A percentile compares a stretch with the other conserved stretches of the same genome.
phyloP scores from a whole-genome alignment of 92 coral and sea anemone species.

The Palythoa grandis region DNA sequence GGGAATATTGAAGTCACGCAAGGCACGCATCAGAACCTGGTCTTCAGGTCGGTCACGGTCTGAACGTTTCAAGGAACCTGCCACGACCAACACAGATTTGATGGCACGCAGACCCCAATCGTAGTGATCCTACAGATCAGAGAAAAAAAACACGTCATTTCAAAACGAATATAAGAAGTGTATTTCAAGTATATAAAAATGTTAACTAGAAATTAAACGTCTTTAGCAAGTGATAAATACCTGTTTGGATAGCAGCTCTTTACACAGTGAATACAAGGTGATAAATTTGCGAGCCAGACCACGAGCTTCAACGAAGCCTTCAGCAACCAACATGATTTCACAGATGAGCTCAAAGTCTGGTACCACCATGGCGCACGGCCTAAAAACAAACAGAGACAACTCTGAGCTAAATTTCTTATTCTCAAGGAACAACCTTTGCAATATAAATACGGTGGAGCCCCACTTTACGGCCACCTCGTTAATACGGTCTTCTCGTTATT shows the following conservation, averaged over 20 bases:
- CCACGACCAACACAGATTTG: slow-evolving; percentile 98
- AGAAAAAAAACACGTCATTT: background rate
- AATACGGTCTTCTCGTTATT: no score
- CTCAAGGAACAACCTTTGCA: background rate
- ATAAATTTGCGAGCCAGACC: slow-evolving; percentile 94
- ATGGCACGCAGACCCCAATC: slow-evolving; percentile 99
- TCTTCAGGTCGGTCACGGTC: slow-evolving; percentile 99
- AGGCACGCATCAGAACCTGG: slow-evolving; percentile 98
- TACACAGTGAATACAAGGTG: slow-evolving; percentile 96
- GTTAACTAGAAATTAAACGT: slow-evolving; percentile 10
- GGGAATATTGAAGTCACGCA: slow-evolving; percentile 99
- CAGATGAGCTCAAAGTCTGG: slow-evolving; percentile 99
- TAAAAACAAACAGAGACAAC: slow-evolving; percentile 22
- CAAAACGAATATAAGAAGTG: no score
- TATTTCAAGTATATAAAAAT: no score
- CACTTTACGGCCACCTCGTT: no score
- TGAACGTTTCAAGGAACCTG: slow-evolving; percentile 97
- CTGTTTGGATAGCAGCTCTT: slow-evolving; percentile 97
- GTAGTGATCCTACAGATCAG: slow-evolving; percentile 80
- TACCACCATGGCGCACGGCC: slow-evolving; percentile 99
- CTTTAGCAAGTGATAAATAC: slow-evolving; percentile 16
- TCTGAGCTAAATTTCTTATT: background rate
- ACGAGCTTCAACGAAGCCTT: slow-evolving; percentile 97
- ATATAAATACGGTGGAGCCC: background rate
- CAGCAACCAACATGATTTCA: slow-evolving; percentile 99